These are phyloP conservation scores for Reinhardtius hippoglossoides DNA, from an alignment of 2,113 vertebrate genomes.

Conservation along the genomic window DNA sequence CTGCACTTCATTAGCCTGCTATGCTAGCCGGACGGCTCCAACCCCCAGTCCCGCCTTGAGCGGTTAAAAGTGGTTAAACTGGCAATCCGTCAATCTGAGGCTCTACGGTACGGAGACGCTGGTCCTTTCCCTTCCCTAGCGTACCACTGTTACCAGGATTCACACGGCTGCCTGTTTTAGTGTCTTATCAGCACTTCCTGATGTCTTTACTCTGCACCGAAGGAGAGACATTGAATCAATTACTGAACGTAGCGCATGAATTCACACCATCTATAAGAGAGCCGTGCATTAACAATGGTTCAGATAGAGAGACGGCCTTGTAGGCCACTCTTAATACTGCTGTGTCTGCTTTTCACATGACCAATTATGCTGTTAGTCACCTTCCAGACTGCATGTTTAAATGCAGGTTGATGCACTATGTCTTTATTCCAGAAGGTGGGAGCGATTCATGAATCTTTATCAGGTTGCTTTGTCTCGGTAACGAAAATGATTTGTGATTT, in stretches of 20 bases:
- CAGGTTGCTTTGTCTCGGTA: not conserved
- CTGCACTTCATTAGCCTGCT: slow-evolving; percentile 57
- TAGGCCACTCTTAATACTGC: slow-evolving; percentile 37
- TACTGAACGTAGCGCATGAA: slow-evolving; percentile 44
- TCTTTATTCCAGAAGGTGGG: not conserved
- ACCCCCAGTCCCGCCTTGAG: slow-evolving; percentile 4
- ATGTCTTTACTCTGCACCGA: slow-evolving; percentile 55
- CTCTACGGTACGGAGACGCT: slow-evolving; percentile 14
- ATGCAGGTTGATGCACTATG: not conserved
- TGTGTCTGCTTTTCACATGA: slow-evolving; percentile 36
- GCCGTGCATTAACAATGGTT: slow-evolving; percentile 30
- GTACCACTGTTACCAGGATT: slow-evolving; percentile 26
- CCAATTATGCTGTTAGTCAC: slow-evolving; percentile 32
- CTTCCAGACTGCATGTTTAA: not conserved
- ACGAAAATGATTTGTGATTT: not conserved
- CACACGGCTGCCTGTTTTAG: slow-evolving; percentile 56
- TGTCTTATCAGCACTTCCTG: slow-evolving; percentile 71
- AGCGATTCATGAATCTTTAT: slow-evolving; percentile 5
- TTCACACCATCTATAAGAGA: slow-evolving; percentile 43
- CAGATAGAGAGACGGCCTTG: slow-evolving; percentile 28
- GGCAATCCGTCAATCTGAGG: slow-evolving; percentile 52
- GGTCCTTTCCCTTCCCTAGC: slow-evolving; percentile 2
- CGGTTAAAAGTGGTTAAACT: slow-evolving; percentile 48
- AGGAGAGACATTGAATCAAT: slow-evolving; percentile 66
- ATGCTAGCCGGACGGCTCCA: slow-evolving; percentile 23